A percentile compares a stretch with the other conserved stretches of the same genome.
Conservation (phyloP, 2,888 invertebrate species). For the Agrotis clavis region DNA sequence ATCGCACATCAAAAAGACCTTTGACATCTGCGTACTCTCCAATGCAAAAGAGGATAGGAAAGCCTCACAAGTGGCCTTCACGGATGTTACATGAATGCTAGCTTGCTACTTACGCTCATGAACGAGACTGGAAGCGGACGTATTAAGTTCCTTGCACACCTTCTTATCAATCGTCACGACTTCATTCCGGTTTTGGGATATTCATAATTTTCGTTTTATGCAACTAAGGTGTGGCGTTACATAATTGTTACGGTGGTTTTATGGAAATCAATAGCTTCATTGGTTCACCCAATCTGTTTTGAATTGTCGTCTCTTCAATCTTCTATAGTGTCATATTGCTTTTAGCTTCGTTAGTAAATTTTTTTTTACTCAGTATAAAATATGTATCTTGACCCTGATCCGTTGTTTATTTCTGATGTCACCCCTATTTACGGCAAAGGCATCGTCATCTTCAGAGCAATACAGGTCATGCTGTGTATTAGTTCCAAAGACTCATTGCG, state of each 20-base stretch:
- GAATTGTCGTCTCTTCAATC: no score
- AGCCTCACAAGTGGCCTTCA: conserved; percentile 47
- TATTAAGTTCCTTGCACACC: conserved; percentile 16
- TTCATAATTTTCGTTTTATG: background rate
- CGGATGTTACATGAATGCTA: conserved; percentile 54
- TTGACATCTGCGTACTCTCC: background rate
- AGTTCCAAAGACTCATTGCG: background rate
- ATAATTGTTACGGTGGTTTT: background rate
- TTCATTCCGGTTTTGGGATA: conserved; percentile 16
- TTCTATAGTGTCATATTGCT: no score
- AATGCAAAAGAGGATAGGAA: conserved; percentile 21
- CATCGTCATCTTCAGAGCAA: background rate
- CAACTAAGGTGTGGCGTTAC: background rate
- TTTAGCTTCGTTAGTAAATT: no score
- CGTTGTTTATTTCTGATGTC: no score
- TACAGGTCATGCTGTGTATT: background rate
- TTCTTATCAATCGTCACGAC: background rate
- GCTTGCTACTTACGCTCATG: conserved; percentile 32
- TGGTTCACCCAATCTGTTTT: background rate
- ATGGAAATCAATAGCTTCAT: background rate
- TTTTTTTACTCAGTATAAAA: no score
- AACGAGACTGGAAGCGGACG: conserved; percentile 36
- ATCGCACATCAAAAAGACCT: no score
- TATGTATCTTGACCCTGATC: no score
- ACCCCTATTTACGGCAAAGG: background rate